Percentiles rank a stretch among this genome's conserved stretches.
Conservation (phyloP, 2,797 vertebrate genomes). For the Megaceryle alcyon region DNA sequence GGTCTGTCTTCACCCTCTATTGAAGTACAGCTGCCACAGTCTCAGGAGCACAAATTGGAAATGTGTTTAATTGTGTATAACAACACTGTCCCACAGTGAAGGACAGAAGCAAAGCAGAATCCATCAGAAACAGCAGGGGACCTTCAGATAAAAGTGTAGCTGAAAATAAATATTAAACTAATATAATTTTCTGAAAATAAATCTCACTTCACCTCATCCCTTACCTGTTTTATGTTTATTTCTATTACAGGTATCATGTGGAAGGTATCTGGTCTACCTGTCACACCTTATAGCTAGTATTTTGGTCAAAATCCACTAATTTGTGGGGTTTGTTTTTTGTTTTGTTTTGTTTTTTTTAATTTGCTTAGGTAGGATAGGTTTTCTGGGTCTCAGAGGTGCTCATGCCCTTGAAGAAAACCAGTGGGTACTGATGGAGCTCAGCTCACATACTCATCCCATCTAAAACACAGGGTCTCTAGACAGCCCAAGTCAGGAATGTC, state of each 20-base stretch:
- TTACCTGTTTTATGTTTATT: not conserved
- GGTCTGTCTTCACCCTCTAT: slow-evolving; percentile 11
- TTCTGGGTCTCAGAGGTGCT: not conserved
- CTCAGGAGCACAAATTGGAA: slow-evolving; percentile 41
- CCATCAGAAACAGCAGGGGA: not conserved
- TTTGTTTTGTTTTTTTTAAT: not conserved
- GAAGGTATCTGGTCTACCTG: not conserved
- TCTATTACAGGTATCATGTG: not conserved
- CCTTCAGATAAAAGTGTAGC: not conserved
- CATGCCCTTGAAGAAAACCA: not conserved
- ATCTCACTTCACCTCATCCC: not conserved
- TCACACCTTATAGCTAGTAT: not conserved
- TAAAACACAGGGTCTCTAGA: not conserved
- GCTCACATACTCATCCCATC: not conserved
- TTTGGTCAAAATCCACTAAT: not conserved
- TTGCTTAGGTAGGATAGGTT: not conserved
- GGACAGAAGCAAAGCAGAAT: slow-evolving; percentile 35
- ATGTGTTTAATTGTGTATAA: slow-evolving; percentile 56
- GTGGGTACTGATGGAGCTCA: not conserved
- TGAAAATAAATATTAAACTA: slow-evolving; percentile 2
- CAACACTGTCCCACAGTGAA: not conserved
- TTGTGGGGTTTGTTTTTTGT: not conserved
- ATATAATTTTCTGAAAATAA: not conserved
- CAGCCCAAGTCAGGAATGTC: not conserved
- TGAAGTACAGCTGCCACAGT: slow-evolving; percentile 41